Evolutionary conservation across 1,140 invertebrate genomes (phyloP).

Genomic region (Fopius arisanus): DNA sequence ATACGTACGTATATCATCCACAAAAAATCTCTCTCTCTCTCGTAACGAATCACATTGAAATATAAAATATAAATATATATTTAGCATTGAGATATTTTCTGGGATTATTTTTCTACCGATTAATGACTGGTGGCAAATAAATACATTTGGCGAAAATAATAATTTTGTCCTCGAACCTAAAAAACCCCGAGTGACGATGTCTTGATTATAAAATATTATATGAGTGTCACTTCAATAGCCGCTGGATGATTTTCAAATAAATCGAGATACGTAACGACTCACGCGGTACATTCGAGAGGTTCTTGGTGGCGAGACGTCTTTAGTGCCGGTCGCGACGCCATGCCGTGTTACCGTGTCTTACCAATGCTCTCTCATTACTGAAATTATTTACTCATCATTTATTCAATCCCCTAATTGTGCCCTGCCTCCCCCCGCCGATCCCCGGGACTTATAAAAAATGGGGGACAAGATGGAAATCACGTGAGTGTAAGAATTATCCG

Average conservation of each 20-base stretch:
- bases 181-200: no score
- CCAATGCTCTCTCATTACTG: background rate
- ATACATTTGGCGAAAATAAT: no score
- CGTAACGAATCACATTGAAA: no score
- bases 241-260: background rate
- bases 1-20: no score
- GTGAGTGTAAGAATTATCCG: background rate
- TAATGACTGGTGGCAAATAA: no score
- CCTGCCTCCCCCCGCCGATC: background rate
- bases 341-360: slow-evolving; percentile 22
- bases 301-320: slow-evolving; percentile 19
- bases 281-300: slow-evolving; percentile 12
- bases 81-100: no score
- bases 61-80: no score
- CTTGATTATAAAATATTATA: no score
- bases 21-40: no score
- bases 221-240: background rate
- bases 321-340: slow-evolving; percentile 35
- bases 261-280: slow-evolving; percentile 12
- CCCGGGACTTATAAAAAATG: background rate
- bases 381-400: background rate
- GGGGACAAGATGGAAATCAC: background rate
- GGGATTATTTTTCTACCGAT: no score
- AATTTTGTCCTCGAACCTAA: no score
- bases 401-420: background rate